Evolutionary conservation across 2,888 invertebrate species (phyloP).

Genomic region (Cephus pygmeus): DNA sequence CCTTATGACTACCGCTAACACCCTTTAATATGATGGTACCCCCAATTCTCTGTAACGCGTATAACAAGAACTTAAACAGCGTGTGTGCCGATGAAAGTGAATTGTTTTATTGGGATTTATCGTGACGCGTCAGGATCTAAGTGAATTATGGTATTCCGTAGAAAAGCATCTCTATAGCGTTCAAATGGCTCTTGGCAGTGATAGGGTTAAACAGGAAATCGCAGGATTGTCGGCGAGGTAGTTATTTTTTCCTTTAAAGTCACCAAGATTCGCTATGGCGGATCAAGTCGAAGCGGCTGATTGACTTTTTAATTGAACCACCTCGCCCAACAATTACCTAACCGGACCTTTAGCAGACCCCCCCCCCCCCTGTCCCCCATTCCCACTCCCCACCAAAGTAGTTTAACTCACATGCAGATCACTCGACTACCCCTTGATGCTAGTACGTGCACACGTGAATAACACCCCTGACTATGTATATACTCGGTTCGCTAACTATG

Average conservation of each 20-base stretch:
- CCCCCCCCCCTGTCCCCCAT: conserved; percentile 25
- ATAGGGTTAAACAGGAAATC: neutral
- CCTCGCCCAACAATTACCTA: conserved; percentile 55
- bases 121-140: neutral
- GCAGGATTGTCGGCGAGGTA: neutral
- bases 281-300: conserved; percentile 41
- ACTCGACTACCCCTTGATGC: conserved; percentile 9
- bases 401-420: conserved; percentile 14
- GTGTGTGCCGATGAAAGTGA: neutral
- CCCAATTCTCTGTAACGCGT: neutral
- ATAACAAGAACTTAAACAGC: neutral
- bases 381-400: conserved; percentile 19
- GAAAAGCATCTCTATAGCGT: neutral
- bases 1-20: neutral
- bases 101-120: neutral
- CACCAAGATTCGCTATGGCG: neutral
- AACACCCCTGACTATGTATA: conserved; percentile 22
- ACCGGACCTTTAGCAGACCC: conserved; percentile 26
- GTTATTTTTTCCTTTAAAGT: neutral
- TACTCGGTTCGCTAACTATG: conserved; percentile 30
- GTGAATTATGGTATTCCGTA: neutral
- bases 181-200: neutral
- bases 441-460: neutral
- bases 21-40: neutral
- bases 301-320: conserved; percentile 65